Evolutionary conservation across 2,113 vertebrate species (phyloP).

Genomic region (Menura novaehollandiae): DNA sequence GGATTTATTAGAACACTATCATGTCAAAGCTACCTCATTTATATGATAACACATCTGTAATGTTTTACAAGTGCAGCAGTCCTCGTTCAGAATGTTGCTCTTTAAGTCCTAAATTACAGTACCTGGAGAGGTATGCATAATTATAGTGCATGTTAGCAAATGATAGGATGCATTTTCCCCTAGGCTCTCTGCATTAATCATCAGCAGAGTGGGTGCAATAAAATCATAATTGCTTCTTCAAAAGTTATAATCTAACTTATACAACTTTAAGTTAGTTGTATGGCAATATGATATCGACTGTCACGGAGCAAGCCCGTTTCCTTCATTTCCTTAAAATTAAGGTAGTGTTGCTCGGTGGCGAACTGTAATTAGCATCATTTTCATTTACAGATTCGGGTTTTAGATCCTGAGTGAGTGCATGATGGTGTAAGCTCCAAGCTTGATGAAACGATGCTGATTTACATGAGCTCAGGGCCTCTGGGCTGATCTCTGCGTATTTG

Average conservation of each 20-base stretch:
- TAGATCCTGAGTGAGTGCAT: not conserved
- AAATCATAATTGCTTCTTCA: slow-evolving; percentile 85
- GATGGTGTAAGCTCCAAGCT: slow-evolving; percentile 9
- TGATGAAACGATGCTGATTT: slow-evolving; percentile 49
- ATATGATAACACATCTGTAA: slow-evolving; percentile 87
- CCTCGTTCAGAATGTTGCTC: slow-evolving; percentile 79
- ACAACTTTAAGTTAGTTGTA: slow-evolving; percentile 70
- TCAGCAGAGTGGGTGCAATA: slow-evolving; percentile 80
- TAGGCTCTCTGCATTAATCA: slow-evolving; percentile 81
- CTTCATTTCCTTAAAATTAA: slow-evolving; percentile 63
- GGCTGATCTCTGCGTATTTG: slow-evolving; percentile 25
- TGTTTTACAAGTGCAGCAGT: slow-evolving; percentile 80
- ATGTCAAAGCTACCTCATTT: slow-evolving; percentile 83
- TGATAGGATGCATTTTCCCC: slow-evolving; percentile 80
- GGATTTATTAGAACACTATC: slow-evolving; percentile 80
- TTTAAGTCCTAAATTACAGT: slow-evolving; percentile 83
- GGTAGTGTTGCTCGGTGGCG: not conserved
- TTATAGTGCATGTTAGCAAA: slow-evolving; percentile 80
- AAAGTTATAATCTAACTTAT: slow-evolving; percentile 79
- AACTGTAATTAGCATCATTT: slow-evolving; percentile 67
- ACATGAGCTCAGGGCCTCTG: slow-evolving; percentile 19
- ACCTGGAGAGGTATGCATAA: slow-evolving; percentile 84
- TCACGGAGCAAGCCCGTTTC: not conserved
- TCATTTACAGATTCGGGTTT: slow-evolving; percentile 48
- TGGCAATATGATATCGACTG: slow-evolving; percentile 48